Evolutionary conservation across 1,140 invertebrate genomes (phyloP).

Genomic region (Bicyclus anynana): DNA sequence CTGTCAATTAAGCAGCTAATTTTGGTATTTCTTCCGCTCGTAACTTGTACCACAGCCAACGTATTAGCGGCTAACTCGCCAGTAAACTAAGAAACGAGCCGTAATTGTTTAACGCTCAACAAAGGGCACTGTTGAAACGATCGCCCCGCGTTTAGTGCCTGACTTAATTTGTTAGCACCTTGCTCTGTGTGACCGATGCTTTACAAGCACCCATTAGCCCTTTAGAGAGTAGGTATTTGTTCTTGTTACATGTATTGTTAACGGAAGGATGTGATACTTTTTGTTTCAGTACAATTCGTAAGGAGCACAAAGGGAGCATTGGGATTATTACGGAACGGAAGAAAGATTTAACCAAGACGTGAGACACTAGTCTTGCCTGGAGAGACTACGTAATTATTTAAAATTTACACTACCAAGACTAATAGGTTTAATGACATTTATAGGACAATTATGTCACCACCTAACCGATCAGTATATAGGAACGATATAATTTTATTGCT

Average conservation of each 20-base stretch:
- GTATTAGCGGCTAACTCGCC: slow-evolving; percentile 3
- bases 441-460: too few relatives aligned
- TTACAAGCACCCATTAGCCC: not conserved
- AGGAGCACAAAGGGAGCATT: not conserved
- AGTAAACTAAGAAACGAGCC: slow-evolving; percentile 15
- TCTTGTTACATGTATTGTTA: not conserved
- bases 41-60: not conserved
- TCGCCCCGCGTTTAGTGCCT: slow-evolving; percentile 12
- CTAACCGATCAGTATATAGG: too few relatives aligned
- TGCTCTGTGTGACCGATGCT: slow-evolving; percentile 2
- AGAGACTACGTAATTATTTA: too few relatives aligned
- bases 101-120: slow-evolving; percentile 22
- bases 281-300: not conserved
- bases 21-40: not conserved
- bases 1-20: not conserved
- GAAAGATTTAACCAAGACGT: too few relatives aligned
- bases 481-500: too few relatives aligned
- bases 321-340: too few relatives aligned
- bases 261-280: slow-evolving; percentile 2
- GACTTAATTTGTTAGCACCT: slow-evolving; percentile 21
- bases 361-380: too few relatives aligned
- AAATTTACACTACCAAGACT: too few relatives aligned
- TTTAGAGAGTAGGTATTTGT: slow-evolving; percentile 1
- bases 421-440: too few relatives aligned
- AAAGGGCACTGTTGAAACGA: slow-evolving; percentile 10